Conservation (phyloP, 2,113 vertebrate species). For the Ivindomyrus marchei region DNA sequence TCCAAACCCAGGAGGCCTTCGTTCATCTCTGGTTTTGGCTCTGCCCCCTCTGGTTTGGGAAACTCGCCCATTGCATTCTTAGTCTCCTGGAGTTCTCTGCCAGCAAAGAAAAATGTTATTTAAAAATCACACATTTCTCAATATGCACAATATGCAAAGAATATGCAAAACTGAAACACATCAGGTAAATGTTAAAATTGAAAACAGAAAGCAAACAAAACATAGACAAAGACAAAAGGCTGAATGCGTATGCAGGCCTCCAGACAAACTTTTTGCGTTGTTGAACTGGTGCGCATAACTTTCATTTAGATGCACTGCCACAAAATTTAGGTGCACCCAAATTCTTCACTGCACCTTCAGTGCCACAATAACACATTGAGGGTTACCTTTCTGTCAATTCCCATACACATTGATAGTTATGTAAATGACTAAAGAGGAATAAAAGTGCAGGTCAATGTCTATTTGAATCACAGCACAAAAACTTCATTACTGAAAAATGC, state of each 20-base stretch:
- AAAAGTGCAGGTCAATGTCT: too few species aligned
- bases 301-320: too few species aligned
- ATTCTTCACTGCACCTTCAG: too few species aligned
- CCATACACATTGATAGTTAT: too few species aligned
- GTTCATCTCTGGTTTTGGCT: constrained; percentile 48
- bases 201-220: neutral
- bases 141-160: neutral
- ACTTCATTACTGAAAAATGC: too few species aligned
- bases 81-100: constrained; percentile 59
- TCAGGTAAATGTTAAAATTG: neutral
- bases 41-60: constrained; percentile 33
- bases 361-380: too few species aligned
- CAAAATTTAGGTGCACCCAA: too few species aligned
- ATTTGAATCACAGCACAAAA: too few species aligned
- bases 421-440: too few species aligned
- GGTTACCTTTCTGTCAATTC: too few species aligned
- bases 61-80: constrained; percentile 39
- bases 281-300: too few species aligned
- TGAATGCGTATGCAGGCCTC: neutral
- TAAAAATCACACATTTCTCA: neutral
- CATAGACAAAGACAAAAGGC: neutral
- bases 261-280: too few species aligned
- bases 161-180: neutral
- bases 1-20: constrained; percentile 62
- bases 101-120: neutral